Evolutionary conservation across 1,140 invertebrate genomes (phyloP), one percentile per base, ranked within the genome.

Genomic region (Oryctes rhinoceros): DNA sequence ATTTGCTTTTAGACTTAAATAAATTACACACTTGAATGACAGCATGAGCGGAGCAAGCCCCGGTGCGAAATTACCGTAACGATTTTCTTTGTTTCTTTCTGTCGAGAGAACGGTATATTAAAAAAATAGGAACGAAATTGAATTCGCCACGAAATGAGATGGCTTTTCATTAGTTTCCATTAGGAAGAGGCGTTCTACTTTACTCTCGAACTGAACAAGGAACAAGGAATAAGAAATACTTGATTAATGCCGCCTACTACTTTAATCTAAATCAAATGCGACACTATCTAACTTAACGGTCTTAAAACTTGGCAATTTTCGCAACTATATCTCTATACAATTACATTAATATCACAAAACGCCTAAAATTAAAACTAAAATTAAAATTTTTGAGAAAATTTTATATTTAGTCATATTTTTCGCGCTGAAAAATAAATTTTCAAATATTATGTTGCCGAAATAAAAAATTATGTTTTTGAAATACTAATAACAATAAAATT

Each of bases 121-220:
- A 13, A 53, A 53, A 53, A 53, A 53, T 53, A 53, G n/a, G 49
- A 13, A 18, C 9, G 49, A 13, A 53, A 53, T 53, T 53, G 13
- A 53, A 53, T 53, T 53, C n/a, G 49, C n/a, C 49, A 53, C 49
- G 65, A 67, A 67, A 35, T 30, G 0, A 62, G 7, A 39, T 10
- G 39, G 35, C 24, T 77, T 77, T 48, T 78, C 76, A 78, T 78
- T 53, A 78, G 20, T 4, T 18, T 53, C 24, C 76, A 78, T 39
- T 20, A 53, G 48, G 49, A 78, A 78, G 48, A 78, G 76, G 76
- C 76, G 76, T 78, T 48, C 75, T 37, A 37, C 35, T 37, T 76
- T 9, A 20, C 7, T 35, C 24, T 18, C n/a, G 49, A 53, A 53
- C 9, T 18, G 11, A 53, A 53, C n/a, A 53, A 44, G 49, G n/a